Evolutionary conservation across 1,140 invertebrate species (phyloP), one percentile per base, ranked within the genome.

Genomic region (Drosophila repleta): DNA sequence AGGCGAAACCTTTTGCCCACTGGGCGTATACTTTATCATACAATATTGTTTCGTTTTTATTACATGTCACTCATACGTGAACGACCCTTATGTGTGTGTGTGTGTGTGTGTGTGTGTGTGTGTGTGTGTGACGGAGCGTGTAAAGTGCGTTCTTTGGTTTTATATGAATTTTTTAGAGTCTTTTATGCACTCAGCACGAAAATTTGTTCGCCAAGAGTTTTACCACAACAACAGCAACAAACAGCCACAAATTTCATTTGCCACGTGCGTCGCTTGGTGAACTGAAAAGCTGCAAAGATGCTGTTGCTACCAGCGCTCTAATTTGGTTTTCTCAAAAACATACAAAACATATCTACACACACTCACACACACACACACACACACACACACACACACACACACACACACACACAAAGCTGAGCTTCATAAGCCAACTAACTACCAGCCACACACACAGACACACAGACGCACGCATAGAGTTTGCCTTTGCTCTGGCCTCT

Each of bases 11-110:
- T 67, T 72, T 79, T 77, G 83, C 79, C 83, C 79, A 88, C 79
- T 79, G 83, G 83, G 83, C 83, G 83, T 88, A 88, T 88, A 88
- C 83, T 85, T 85, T 85, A 85, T 85, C 82, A 85, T 88, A 88
- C 82, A 85, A 84, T 85, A 85, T 85, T 88, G 82, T 82, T 85
- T 85, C 83, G 82, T 85, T 85, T 85, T 85, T 85, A 85, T 85
- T 87, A 85, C 83, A 85, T 87, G 82, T 85, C 82, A 85, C 83
- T 85, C 82, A 88, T 76, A 88, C 71, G 78, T 78, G 83, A 65
- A 77, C 60, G 69, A 53, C 65, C 66, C 61, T 68, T 65, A 49
- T 80, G 57, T 74, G 32, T 70, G 17, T 73, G 63, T 62, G 61
- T 51, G 57, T 73, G 48, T 68, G 45, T 49, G 56, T 37, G 45